Evolutionary conservation across 2,888 invertebrate genomes (phyloP).

Genomic region (Melinopterus prodromus): DNA sequence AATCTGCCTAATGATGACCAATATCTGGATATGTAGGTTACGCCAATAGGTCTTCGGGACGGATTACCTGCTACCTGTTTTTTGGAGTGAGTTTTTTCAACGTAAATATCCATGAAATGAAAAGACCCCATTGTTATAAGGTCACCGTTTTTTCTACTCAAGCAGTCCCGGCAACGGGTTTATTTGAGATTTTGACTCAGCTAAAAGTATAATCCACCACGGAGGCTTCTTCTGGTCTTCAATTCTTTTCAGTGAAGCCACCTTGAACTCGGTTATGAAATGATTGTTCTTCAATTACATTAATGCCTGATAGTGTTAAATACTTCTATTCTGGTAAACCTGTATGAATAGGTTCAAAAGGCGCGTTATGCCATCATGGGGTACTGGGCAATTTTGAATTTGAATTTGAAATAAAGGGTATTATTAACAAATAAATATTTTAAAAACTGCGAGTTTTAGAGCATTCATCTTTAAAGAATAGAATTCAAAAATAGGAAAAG

Average conservation of each 20-base stretch:
- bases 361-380: too few species aligned
- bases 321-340: too few species aligned
- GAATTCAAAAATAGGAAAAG: too few species aligned
- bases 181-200: neutral
- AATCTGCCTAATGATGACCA: neutral
- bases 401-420: too few species aligned
- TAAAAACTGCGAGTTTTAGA: too few species aligned
- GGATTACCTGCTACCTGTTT: neutral
- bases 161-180: neutral
- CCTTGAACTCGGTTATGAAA: neutral
- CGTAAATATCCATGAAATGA: conserved; percentile 30
- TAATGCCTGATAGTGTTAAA: too few species aligned
- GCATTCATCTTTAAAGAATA: too few species aligned
- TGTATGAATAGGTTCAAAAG: too few species aligned
- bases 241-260: neutral
- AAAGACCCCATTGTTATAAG: neutral
- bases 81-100: neutral
- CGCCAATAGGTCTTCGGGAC: neutral
- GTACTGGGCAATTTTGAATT: too few species aligned
- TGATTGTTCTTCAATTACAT: neutral
- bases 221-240: neutral
- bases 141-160: too few species aligned
- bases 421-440: too few species aligned
- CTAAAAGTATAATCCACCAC: neutral
- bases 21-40: neutral